Base-by-base conservation (phyloP, 2,113 vertebrate genomes). In the Rhizomys pruinosus region DNA sequence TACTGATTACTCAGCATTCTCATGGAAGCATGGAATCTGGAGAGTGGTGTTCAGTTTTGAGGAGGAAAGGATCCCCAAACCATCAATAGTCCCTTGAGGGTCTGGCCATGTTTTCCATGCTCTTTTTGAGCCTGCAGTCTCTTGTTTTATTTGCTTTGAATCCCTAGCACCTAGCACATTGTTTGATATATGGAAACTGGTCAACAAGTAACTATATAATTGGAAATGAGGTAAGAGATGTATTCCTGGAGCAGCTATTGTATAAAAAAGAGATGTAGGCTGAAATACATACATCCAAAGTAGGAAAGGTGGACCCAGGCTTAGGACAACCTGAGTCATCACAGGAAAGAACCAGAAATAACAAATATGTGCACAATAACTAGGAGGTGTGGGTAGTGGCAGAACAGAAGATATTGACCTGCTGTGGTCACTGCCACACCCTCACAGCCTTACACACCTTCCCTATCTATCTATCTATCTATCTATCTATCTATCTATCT, bases 161-260 rank as follows among this genome's bases (percentile, higher is more conserved):
- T 72, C 42, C 61, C 61, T 1, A 73, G 68, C 27, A 94, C 37
- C 72, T 85, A 74, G 66, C 44, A 74, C 44, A 55, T 22, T 8
- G 52, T n/a, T 92, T 87, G 72, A 72, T 61, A 63, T 55, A 19
- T 68, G 57, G 44, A 16, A 77, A 80, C 27, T 59, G 55, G 78
- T 80, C 78, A 80, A 55, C 55, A 39, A 61, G 78, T 80, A 66
- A 85, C 52, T 94, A 92, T 5, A 84, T 74, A 85, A 90, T 80
- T 39, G 23, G 55, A 47, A 71, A 73, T 87, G 82, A 90, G 72
- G 76, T 12, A 76, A 37, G 37, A 34, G 90, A 66, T 44, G 27
- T 22, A 66, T 17, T 66, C 42, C 61, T 66, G 63, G 23, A 90
- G 68, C 5, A 64, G 32, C 68, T 66, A n/a, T 72, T 64, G 66